Evolutionary conservation across 2,113 vertebrate species (phyloP), one percentile per base, ranked within the genome.

Genomic region (Platichthys flesus): DNA sequence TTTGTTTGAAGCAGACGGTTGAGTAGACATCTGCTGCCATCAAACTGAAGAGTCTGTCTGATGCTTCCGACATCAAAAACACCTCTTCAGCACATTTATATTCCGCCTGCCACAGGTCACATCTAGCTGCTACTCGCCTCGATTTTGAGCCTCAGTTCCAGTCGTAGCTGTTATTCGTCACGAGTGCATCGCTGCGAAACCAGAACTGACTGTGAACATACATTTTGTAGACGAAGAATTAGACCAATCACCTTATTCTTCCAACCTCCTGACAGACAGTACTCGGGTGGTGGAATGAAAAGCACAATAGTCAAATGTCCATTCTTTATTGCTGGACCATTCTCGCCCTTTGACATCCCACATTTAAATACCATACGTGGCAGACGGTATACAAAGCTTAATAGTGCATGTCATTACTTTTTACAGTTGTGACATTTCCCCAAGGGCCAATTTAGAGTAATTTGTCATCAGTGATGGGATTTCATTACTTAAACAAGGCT

Each of bases 1-100:
- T 73, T 31, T 67, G 59, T 55, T 64, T 62, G 65, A 64, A 80
- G 78, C 76, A 84, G 81, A 85, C 76, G 83, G 79, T 68, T 72
- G 73, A 89, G 76, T 51, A 74, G 76, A 83, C 84, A 81, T 78
- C 65, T 81, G 73, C 72, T 63, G 26, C 56, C 72, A 28, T 85
- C 71, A n/a, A 68, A 74, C 65, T 77, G 64, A 75, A 76, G 71
- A 67, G 71, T 49, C 51, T 20, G 51, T 75, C 54, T 76, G 67
- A 83, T 79, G 70, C 66, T 79, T 71, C n/a, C 74, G 71, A 76
- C 80, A 84, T 89, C 82, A 84, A 79, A 88, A 86, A 81, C 68
- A 52, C 26, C 66, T 78, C 70, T 87, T 74, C 69, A 66, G 42
- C 54, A 60, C 68, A 66, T 81, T 85, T 60, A 61, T 61, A 51